Percentiles rank a stretch among this genome's conserved stretches.
These are phyloP conservation scores for Eurytoma californica DNA, from an alignment of 2,888 invertebrate genomes.

Conservation along the genomic window DNA sequence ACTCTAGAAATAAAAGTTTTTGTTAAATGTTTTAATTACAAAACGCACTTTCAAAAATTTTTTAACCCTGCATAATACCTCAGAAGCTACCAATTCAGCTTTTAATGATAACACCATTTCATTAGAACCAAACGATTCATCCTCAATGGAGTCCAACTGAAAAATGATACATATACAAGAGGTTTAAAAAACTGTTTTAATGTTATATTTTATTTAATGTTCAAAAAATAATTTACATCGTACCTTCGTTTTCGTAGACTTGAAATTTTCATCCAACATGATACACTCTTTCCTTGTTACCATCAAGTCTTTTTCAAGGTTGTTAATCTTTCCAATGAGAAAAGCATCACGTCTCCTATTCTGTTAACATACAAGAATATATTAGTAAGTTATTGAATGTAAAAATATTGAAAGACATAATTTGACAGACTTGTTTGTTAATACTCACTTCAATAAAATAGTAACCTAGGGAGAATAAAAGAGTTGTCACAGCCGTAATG, in stretches of 20 bases:
- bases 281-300: constrained; percentile 78
- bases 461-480: constrained; percentile 85
- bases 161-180: constrained; percentile 54
- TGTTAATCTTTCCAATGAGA: constrained; percentile 82
- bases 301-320: constrained; percentile 80
- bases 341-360: constrained; percentile 83
- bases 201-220: constrained; percentile 31
- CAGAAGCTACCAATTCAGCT: constrained; percentile 79
- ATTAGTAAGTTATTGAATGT: background rate
- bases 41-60: background rate
- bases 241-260: constrained; percentile 71
- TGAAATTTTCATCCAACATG: constrained; percentile 77
- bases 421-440: background rate
- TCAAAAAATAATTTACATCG: constrained; percentile 38
- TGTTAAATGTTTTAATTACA: background rate
- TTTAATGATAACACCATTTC: constrained; percentile 84
- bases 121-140: constrained; percentile 83
- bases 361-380: constrained; percentile 56
- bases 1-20: constrained; percentile 63
- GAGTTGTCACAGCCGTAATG: constrained; percentile 83
- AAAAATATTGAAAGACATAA: too few relatives aligned
- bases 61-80: constrained; percentile 67
- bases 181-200: background rate
- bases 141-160: constrained; percentile 80
- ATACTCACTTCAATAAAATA: constrained; percentile 82